phyloP scores from a whole-genome alignment of 2,888 invertebrate genomes.

The Sarcophaga subvicina region DNA sequence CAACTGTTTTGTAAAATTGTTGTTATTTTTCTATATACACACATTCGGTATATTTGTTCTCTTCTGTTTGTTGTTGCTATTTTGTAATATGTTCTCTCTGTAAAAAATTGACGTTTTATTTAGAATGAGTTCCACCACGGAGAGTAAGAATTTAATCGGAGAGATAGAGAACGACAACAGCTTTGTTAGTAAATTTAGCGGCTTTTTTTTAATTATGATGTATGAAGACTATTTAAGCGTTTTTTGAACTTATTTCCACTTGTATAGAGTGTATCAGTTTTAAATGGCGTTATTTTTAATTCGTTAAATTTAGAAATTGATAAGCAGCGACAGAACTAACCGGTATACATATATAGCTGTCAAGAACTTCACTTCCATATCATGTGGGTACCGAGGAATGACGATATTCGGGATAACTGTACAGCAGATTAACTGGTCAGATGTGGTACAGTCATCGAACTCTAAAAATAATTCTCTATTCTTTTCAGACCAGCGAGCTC shows the following conservation, averaged over 20 bases:
- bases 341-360: no score
- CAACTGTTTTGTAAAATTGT: conserved; percentile 63
- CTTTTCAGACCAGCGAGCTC: no score
- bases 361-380: no score
- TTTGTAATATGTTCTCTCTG: conserved; percentile 9
- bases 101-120: conserved; percentile 20
- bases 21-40: conserved; percentile 21
- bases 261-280: no score
- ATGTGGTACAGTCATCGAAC: no score
- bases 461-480: no score
- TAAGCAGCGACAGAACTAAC: no score
- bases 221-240: neutral
- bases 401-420: no score
- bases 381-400: no score
- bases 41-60: neutral
- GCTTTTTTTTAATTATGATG: neutral
- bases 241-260: neutral
- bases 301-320: no score
- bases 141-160: neutral
- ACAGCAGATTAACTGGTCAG: no score
- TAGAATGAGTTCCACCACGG: neutral
- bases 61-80: conserved; percentile 15
- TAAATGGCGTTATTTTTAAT: no score
- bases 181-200: conserved; percentile 8
- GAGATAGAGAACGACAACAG: neutral